These are phyloP conservation scores for Exephanes ischioxanthus DNA, from an alignment of 2,888 invertebrate species.

Conservation along the genomic window DNA sequence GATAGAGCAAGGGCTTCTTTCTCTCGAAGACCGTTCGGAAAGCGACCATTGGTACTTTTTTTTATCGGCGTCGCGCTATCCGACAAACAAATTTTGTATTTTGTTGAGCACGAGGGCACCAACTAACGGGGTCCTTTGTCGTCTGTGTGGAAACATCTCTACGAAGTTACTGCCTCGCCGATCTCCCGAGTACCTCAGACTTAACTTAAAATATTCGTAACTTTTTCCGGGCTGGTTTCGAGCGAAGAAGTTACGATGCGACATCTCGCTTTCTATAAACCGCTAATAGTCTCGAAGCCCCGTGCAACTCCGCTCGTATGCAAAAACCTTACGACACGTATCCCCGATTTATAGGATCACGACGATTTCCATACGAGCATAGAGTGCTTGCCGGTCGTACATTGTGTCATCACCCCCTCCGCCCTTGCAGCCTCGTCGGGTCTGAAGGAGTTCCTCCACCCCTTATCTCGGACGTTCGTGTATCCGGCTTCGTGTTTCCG, in stretches of 20 bases:
- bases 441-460: conserved; percentile 42
- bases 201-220: no score
- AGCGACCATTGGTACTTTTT: not conserved
- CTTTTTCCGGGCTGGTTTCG: no score
- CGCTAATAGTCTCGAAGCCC: not conserved
- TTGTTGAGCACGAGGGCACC: not conserved
- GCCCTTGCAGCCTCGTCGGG: not conserved
- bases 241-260: not conserved
- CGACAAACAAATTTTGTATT: not conserved
- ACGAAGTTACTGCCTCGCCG: not conserved
- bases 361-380: conserved; percentile 12
- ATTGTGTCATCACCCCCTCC: conserved; percentile 34
- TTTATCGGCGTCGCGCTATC: not conserved
- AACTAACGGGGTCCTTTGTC: not conserved
- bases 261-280: not conserved
- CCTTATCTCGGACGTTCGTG: conserved; percentile 64
- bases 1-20: not conserved
- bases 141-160: not conserved
- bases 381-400: conserved; percentile 21
- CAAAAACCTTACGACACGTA: conserved; percentile 3
- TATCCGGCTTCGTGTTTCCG: conserved; percentile 66
- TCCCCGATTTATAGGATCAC: not conserved
- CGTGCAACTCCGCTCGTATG: not conserved
- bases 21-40: not conserved
- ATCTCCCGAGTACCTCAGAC: no score